A percentile compares a stretch with the other conserved stretches of the same genome.
phyloP scores from a whole-genome alignment of 53 echinoderm and acorn worm species.

The Henricia sp. region DNA sequence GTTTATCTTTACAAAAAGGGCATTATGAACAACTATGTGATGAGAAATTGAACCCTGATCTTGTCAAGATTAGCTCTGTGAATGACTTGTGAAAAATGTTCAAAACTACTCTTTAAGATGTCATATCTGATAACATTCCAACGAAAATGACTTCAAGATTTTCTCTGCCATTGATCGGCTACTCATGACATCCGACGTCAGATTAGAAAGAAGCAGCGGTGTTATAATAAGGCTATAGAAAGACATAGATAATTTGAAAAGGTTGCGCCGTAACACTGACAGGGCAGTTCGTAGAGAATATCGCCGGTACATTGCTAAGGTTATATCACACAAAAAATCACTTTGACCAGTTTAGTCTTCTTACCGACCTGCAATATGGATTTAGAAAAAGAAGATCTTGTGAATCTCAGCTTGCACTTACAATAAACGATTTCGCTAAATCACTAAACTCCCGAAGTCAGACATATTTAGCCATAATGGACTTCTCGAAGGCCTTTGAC shows the following conservation, averaged over 20 bases:
- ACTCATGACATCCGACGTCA: neutral
- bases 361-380: no score
- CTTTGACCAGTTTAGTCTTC: no score
- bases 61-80: neutral
- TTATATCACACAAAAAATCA: no score
- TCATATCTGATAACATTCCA: neutral
- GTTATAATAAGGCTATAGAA: neutral
- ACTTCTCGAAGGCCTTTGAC: no score
- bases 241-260: neutral
- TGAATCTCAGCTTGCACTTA: no score
- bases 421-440: no score
- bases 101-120: neutral
- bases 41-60: neutral
- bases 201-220: neutral
- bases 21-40: no score
- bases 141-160: neutral
- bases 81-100: neutral
- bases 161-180: neutral
- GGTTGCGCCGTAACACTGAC: neutral
- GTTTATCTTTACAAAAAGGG: conserved; percentile 10
- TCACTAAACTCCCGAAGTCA: no score
- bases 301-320: neutral
- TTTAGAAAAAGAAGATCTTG: no score
- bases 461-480: no score
- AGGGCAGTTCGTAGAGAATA: neutral